phyloP scores from a whole-genome alignment of 53 echinoderm and acorn worm species.

The Echinometra lucunter region DNA sequence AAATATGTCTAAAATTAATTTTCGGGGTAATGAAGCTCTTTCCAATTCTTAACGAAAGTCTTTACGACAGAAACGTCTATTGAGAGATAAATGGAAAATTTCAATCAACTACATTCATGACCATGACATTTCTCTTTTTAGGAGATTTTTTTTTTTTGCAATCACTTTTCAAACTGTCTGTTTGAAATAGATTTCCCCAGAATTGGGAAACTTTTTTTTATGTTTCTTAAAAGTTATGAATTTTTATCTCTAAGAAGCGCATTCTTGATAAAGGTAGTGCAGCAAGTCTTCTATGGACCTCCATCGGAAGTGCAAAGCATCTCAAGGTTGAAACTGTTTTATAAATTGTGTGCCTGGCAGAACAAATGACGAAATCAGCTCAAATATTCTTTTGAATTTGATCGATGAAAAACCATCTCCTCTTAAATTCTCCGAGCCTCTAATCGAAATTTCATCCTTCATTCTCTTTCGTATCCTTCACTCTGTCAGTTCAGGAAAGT shows the following conservation, averaged over 20 bases:
- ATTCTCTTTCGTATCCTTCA: background rate
- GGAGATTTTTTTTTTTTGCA: no score
- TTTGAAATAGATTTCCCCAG: no score
- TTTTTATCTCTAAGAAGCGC: no score
- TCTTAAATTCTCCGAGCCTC: background rate
- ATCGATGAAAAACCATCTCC: constrained; percentile 14
- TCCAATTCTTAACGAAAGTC: no score
- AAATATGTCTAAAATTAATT: no score
- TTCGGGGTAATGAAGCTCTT: background rate
- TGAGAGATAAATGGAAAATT: no score
- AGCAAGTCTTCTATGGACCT: background rate
- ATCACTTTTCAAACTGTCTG: no score
- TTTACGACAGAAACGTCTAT: no score
- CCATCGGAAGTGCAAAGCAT: background rate
- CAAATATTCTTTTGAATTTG: background rate
- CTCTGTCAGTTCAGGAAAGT: constrained; percentile 3
- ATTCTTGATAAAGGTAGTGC: background rate
- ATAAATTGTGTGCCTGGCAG: background rate
- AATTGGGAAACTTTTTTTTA: no score
- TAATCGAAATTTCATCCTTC: constrained; percentile 41
- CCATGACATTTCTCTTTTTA: no score
- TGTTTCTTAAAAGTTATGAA: no score
- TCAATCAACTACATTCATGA: no score
- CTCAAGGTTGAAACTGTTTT: background rate
- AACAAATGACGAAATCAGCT: background rate